Evolutionary conservation across 2,113 vertebrate genomes (phyloP).

Genomic region (Xenopus laevis): DNA sequence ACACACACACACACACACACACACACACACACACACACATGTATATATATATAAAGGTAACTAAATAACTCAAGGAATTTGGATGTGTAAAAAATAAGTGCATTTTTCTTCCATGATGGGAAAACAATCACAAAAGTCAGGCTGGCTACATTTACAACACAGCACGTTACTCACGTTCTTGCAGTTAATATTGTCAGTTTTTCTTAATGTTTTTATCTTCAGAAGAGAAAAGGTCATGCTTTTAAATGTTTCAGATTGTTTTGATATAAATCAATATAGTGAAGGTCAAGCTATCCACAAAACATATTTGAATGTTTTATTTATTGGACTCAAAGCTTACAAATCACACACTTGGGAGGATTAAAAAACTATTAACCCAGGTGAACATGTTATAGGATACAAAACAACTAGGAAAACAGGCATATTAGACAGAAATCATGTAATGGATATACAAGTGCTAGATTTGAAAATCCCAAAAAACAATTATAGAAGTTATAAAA

Average conservation of each 20-base stretch:
- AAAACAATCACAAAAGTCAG: slow-evolving; percentile 4
- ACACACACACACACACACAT: background rate
- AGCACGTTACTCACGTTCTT: slow-evolving; percentile 29
- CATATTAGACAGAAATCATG: no score
- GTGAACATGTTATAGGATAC: background rate
- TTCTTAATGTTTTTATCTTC: slow-evolving; percentile 54
- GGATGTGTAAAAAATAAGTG: background rate
- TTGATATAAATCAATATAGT: slow-evolving; percentile 60
- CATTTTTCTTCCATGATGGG: slow-evolving; percentile 17
- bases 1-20: background rate
- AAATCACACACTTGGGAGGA: slow-evolving; percentile 53
- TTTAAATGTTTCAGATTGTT: slow-evolving; percentile 57
- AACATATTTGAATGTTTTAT: slow-evolving; percentile 56
- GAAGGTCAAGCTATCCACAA: slow-evolving; percentile 56
- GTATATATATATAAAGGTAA: background rate
- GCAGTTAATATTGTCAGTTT: slow-evolving; percentile 48
- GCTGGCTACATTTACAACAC: slow-evolving; percentile 25
- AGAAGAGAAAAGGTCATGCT: slow-evolving; percentile 55
- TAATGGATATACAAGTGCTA: no score
- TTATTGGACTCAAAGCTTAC: slow-evolving; percentile 50
- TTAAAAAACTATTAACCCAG: background rate
- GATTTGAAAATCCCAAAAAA: no score
- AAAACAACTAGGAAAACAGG: background rate
- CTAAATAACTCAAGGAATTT: background rate
- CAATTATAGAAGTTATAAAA: no score